Base-by-base conservation (phyloP, 2,888 invertebrate species). In the Lycaena phlaeas region DNA sequence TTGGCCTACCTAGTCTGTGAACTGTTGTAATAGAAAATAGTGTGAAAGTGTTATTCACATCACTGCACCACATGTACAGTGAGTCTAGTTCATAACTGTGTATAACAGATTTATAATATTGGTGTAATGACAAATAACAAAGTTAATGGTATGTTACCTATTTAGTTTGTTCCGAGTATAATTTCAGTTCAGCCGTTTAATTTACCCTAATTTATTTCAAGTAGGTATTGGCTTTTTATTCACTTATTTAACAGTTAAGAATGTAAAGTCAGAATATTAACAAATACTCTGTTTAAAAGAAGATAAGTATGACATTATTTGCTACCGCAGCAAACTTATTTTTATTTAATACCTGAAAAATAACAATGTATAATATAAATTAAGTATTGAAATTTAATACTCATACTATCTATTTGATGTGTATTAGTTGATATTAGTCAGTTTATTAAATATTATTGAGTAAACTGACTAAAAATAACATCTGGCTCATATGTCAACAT, bases 31-130 rank as follows among this genome's bases (percentile, higher is more conserved):
- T 50, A 48, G 47, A 54, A 46, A 58, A 56, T 58, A 54, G 55
- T 67, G 71, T 65, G 63, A 65, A 65, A 74, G 72, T 75, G 74
- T 65, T 64, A 44, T 45, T 34, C 38, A 40, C 47, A 42, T 41
- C 40, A 28, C 38, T 38, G 29, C 27, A 22, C 26, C 11, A 34
- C 25, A 28, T 27, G 39, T 18, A 27, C 41, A 15, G 43, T 47
- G 41, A 27, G 41, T 30, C 27, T 17, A 15, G 36, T 25, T 41
- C 11, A 26, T 29, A 39, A 42, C 12, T 27, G 38, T 41, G 38
- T 18, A 25, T 30, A 44, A 25, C 26, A 39, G 22, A 14, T 28
- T 12, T 2, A 15, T 10, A 31, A 26, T 18, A 15, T 26, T 12
- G 14, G 40, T 34, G 40, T 26, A 11, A 25, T 10, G 22, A 18